Evolutionary conservation across 2,888 invertebrate genomes (phyloP).

Genomic region (Amiota communis): DNA sequence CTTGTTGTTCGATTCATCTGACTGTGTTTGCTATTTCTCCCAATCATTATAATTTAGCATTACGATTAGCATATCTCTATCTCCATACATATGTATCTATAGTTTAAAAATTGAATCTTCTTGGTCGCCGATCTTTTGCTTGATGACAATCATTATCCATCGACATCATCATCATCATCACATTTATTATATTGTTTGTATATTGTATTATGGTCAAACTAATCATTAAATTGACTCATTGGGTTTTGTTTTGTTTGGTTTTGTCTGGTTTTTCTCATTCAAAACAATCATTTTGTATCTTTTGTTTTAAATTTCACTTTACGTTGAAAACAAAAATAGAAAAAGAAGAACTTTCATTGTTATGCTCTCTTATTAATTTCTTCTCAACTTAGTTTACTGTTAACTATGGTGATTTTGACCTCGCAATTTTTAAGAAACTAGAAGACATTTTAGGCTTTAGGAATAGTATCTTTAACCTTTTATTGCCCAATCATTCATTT

Average conservation of each 20-base stretch:
- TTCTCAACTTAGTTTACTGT: background rate
- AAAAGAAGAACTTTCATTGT: slow-evolving; percentile 2
- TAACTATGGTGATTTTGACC: background rate
- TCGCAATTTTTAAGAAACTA: background rate
- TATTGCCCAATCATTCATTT: too few species aligned
- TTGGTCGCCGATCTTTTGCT: background rate
- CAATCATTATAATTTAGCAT: too few species aligned
- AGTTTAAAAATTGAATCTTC: too few species aligned
- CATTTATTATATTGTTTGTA: background rate
- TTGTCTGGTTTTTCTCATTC: too few species aligned
- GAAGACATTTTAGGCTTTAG: too few species aligned
- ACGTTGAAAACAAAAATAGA: background rate
- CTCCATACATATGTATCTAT: too few species aligned
- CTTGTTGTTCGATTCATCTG: background rate
- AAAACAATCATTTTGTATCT: background rate
- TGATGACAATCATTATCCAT: background rate
- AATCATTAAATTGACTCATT: too few species aligned
- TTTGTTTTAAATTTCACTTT: slow-evolving; percentile 21
- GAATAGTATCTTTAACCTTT: too few species aligned
- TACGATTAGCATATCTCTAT: too few species aligned
- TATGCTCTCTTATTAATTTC: slow-evolving; percentile 3
- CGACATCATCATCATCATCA: background rate
- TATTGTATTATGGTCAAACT: too few species aligned
- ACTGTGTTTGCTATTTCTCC: too few species aligned
- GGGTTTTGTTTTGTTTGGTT: background rate